A percentile compares a stretch with the other conserved stretches of the same genome.
Evolutionary conservation across 30 jellyfish, hydroid and myxozoan species (phyloP).

Genomic region (Aurelia aurita complex sp. Pacific): DNA sequence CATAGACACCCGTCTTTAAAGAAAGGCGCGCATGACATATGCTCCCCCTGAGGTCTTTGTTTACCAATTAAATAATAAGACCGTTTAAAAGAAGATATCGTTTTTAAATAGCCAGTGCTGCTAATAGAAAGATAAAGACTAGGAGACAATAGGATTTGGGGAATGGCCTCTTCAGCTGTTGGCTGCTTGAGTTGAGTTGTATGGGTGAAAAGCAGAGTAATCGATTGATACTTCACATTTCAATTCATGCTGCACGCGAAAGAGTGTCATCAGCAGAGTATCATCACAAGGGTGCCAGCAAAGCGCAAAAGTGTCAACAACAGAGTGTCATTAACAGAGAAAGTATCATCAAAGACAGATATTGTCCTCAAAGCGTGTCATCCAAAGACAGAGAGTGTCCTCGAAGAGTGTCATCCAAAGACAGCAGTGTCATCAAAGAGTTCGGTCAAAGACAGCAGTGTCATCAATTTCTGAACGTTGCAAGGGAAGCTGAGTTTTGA

Average conservation of each 20-base stretch:
- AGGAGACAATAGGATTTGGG: slow-evolving; percentile 37
- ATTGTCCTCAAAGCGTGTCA: too few relatives aligned
- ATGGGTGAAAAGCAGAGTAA: not conserved
- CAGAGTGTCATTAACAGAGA: too few relatives aligned
- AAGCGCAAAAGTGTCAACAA: too few relatives aligned
- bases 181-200: slow-evolving; percentile 36
- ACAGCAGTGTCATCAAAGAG: too few relatives aligned
- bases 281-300: too few relatives aligned
- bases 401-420: too few relatives aligned
- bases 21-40: not conserved
- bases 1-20: too few relatives aligned
- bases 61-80: slow-evolving; percentile 53
- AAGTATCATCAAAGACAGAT: too few relatives aligned
- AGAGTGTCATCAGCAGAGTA: not conserved
- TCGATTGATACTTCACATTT: slow-evolving; percentile 43
- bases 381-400: too few relatives aligned
- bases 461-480: too few relatives aligned
- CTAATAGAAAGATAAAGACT: slow-evolving; percentile 42
- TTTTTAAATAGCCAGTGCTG: slow-evolving; percentile 37
- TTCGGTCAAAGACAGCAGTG: too few relatives aligned
- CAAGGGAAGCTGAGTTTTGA: too few relatives aligned
- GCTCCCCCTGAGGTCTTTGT: slow-evolving; percentile 43
- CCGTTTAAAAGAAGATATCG: slow-evolving; percentile 47
- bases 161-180: slow-evolving; percentile 53
- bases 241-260: slow-evolving; percentile 36